A percentile compares a stretch with the other conserved stretches of the same genome.
Conservation (phyloP, 2,888 invertebrate genomes). For the Drosophila borborema region DNA sequence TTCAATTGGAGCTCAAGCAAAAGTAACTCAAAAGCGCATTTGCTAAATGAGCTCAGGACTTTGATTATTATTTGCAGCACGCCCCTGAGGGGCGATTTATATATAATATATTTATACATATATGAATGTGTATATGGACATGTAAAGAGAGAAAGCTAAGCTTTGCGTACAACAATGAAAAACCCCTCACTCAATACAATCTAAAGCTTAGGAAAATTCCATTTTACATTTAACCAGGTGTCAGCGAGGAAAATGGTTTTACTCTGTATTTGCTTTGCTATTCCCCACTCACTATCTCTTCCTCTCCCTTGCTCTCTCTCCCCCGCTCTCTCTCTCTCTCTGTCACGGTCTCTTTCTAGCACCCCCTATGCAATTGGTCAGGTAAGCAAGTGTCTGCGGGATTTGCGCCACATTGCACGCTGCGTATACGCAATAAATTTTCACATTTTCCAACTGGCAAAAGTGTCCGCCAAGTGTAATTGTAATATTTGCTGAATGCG, state of each 20-base stretch:
- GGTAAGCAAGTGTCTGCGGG: conserved; percentile 31
- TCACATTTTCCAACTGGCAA: conserved; percentile 46
- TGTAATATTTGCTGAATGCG: conserved; percentile 70
- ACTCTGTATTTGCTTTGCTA: conserved; percentile 23
- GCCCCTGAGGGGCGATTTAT: neutral
- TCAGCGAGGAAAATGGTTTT: conserved; percentile 48
- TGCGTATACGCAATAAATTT: conserved; percentile 69
- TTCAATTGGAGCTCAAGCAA: conserved; percentile 48
- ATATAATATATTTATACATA: conserved; percentile 1
- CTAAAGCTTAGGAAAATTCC: conserved; percentile 39
- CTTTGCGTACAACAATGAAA: conserved; percentile 5
- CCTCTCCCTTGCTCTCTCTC: neutral
- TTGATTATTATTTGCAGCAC: conserved; percentile 22
- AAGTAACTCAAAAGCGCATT: conserved; percentile 26
- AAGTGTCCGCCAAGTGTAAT: conserved; percentile 77
- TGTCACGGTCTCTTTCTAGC: neutral
- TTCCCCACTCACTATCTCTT: neutral
- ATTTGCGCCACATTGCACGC: conserved; percentile 26
- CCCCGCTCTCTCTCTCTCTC: no score
- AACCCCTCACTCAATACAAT: conserved; percentile 13
- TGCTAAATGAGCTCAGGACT: conserved; percentile 32
- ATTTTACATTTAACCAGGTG: conserved; percentile 53
- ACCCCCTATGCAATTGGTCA: neutral
- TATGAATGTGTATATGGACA: no score
- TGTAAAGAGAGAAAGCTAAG: neutral